phyloP scores from a whole-genome alignment of 2,888 invertebrate species.

The Cryptocephalus moraei region DNA sequence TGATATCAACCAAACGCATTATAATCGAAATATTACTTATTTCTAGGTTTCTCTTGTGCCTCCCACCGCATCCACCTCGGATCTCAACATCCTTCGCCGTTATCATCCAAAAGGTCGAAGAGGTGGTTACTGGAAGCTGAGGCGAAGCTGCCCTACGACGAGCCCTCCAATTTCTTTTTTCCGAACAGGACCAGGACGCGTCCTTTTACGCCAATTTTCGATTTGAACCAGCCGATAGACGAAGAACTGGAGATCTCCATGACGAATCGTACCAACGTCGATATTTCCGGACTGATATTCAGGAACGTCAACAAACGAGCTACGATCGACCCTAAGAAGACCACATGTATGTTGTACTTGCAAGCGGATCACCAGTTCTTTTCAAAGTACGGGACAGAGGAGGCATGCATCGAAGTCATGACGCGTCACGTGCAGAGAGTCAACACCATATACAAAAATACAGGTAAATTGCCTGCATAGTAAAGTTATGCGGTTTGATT shows the following conservation, averaged over 20 bases:
- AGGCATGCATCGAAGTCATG: slow-evolving; percentile 91
- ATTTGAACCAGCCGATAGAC: slow-evolving; percentile 33
- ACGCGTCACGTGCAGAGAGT: slow-evolving; percentile 90
- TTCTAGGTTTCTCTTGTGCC: slow-evolving; percentile 24
- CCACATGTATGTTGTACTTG: slow-evolving; percentile 89
- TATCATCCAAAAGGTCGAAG: too few relatives aligned
- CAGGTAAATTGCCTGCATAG: slow-evolving; percentile 46
- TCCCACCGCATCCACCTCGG: slow-evolving; percentile 28
- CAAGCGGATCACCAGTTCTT: slow-evolving; percentile 96
- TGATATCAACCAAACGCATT: too few relatives aligned
- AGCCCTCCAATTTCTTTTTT: slow-evolving; percentile 39
- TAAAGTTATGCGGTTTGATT: background rate
- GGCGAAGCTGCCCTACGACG: slow-evolving; percentile 37
- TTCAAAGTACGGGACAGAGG: slow-evolving; percentile 86
- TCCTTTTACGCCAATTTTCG: slow-evolving; percentile 38
- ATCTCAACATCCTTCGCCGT: too few relatives aligned
- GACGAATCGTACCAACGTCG: slow-evolving; percentile 24
- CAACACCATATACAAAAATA: slow-evolving; percentile 77
- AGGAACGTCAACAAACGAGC: slow-evolving; percentile 57
- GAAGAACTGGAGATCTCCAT: slow-evolving; percentile 28
- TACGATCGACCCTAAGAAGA: slow-evolving; percentile 74
- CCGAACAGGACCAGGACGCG: slow-evolving; percentile 39
- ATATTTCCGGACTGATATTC: slow-evolving; percentile 41
- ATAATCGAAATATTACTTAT: background rate
- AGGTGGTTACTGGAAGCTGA: slow-evolving; percentile 62